A percentile compares a stretch with the other conserved stretches of the same genome.
Conservation (phyloP, 2,888 invertebrate species). For the Aleiodes testaceus region DNA sequence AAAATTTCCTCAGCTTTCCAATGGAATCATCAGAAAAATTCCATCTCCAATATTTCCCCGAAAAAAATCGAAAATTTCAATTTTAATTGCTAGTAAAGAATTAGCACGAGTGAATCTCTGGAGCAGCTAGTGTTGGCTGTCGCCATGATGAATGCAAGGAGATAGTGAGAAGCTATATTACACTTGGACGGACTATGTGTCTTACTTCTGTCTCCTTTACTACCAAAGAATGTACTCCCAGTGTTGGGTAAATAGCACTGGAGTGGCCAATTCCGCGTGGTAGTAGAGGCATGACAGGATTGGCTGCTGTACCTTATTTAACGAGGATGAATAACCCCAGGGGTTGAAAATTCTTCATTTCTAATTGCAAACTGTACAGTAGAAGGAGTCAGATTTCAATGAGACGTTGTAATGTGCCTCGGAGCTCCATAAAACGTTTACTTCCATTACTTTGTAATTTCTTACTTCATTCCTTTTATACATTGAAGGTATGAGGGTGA, state of each 20-base stretch:
- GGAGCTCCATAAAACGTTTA: not conserved
- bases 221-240: constrained; percentile 51
- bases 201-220: constrained; percentile 64
- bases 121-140: constrained; percentile 60
- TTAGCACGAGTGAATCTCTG: no score
- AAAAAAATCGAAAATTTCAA: no score
- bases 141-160: constrained; percentile 65
- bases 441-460: constrained; percentile 10
- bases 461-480: not conserved
- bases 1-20: no score
- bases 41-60: no score
- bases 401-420: constrained; percentile 13
- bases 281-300: not conserved
- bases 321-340: constrained; percentile 22
- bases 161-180: constrained; percentile 61
- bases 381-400: constrained; percentile 12
- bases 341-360: constrained; percentile 17
- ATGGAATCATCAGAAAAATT: no score
- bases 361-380: constrained; percentile 8
- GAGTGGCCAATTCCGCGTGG: not conserved
- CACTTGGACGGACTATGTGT: constrained; percentile 61
- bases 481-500: not conserved
- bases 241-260: constrained; percentile 47
- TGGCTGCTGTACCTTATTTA: constrained; percentile 3
- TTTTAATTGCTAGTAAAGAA: no score